Conservation (phyloP, 2,113 vertebrate species). For the Candoia aspera region DNA sequence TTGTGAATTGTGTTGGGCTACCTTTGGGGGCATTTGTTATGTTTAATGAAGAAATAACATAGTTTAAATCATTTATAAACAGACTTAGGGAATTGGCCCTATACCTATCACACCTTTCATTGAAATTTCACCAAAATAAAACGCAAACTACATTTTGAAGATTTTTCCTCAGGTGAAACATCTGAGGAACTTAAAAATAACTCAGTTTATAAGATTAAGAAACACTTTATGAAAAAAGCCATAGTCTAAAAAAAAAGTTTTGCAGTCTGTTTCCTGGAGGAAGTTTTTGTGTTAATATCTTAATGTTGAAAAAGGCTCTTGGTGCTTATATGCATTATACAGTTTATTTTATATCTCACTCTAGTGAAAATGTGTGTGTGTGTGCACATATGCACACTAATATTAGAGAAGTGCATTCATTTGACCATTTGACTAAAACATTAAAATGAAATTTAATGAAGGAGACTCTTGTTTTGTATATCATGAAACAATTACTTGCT, state of each 20-base stretch:
- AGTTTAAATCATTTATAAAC: neutral
- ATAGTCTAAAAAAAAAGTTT: neutral
- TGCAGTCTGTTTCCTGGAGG: neutral
- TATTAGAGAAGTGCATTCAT: neutral
- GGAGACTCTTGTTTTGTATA: neutral
- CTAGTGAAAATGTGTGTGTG: neutral
- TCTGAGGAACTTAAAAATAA: neutral
- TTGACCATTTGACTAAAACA: neutral
- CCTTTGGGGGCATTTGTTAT: neutral
- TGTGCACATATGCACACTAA: neutral
- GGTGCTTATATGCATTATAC: neutral
- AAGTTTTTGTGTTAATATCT: neutral
- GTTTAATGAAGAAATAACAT: neutral
- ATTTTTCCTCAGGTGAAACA: neutral
- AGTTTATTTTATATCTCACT: neutral
- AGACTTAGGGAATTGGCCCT: neutral
- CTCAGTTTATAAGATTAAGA: neutral
- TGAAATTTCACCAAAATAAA: neutral
- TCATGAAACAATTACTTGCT: neutral
- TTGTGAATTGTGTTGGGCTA: neutral
- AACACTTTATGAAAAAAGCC: neutral
- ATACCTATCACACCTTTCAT: neutral
- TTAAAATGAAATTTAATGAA: neutral
- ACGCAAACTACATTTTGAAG: neutral
- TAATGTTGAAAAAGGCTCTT: neutral